These are phyloP conservation scores for Tachypleus tridentatus DNA, from an alignment of 1,140 invertebrate genomes.

Conservation along the genomic window DNA sequence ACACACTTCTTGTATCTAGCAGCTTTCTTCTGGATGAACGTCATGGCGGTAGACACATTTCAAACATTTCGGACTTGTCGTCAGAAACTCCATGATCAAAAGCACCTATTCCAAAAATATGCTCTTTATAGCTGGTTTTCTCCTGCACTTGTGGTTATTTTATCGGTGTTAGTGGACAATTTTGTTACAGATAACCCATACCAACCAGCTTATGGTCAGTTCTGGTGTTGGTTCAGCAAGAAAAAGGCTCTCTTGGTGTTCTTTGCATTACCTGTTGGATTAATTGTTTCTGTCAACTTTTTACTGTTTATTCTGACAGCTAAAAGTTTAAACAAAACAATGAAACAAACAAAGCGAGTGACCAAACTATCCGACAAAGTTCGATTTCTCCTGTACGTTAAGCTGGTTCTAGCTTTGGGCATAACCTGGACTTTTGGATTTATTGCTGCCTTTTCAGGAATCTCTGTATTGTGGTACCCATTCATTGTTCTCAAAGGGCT, in stretches of 20 bases:
- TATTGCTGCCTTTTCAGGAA: conserved; percentile 28
- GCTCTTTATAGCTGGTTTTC: conserved; percentile 30
- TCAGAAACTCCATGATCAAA: conserved; percentile 1
- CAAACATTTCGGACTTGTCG: conserved; percentile 48
- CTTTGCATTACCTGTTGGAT: conserved; percentile 39
- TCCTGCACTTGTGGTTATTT: conserved; percentile 25
- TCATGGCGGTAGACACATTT: conserved; percentile 92
- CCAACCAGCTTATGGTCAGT: conserved; percentile 27
- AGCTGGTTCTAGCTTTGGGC: conserved; percentile 39
- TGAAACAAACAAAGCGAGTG: conserved; percentile 16
- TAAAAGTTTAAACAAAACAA: conserved; percentile 24
- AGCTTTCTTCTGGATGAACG: conserved; percentile 92
- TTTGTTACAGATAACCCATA: conserved; percentile 14
- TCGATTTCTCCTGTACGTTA: conserved; percentile 38
- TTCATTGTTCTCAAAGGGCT: conserved; percentile 36
- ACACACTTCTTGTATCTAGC: conserved; percentile 88
- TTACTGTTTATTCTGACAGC: conserved; percentile 41
- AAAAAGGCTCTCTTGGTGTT: conserved; percentile 40
- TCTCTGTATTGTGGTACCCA: conserved; percentile 28
- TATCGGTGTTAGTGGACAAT: conserved; percentile 27
- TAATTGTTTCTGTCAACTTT: conserved; percentile 38
- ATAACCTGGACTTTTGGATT: conserved; percentile 40
- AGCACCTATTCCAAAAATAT: conserved; percentile 24
- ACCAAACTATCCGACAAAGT: conserved; percentile 20
- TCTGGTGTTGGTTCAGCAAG: conserved; percentile 43